These are phyloP conservation scores for Wiebesia pumilae DNA, from an alignment of 1,140 invertebrate genomes.

Conservation along the genomic window DNA sequence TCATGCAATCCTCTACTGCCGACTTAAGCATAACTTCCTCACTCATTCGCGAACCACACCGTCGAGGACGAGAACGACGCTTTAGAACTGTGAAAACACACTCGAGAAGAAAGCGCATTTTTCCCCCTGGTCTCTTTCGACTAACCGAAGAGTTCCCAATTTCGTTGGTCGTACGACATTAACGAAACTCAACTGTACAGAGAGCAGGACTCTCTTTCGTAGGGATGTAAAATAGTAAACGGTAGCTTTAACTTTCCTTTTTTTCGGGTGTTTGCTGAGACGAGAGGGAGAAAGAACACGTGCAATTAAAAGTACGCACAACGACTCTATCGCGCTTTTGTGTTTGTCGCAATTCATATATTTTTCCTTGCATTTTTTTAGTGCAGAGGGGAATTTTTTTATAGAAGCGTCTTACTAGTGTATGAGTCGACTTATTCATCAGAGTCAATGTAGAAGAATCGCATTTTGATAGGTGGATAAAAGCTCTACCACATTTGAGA, in stretches of 20 bases:
- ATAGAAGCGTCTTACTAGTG: constrained; percentile 31
- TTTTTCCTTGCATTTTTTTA: neutral
- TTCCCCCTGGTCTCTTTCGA: constrained; percentile 9
- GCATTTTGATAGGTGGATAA: constrained; percentile 40
- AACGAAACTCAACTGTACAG: constrained; percentile 33
- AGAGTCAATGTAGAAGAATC: constrained; percentile 10
- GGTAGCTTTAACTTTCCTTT: neutral
- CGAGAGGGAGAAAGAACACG: neutral
- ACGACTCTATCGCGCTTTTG: neutral
- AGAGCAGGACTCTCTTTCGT: neutral
- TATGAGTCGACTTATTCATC: constrained; percentile 11
- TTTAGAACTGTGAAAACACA: constrained; percentile 44
- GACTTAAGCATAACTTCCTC: neutral
- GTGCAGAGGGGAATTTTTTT: neutral
- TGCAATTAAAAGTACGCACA: neutral
- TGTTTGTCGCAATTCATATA: constrained; percentile 20
- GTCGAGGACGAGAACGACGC: constrained; percentile 28
- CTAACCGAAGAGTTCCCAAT: constrained; percentile 37
- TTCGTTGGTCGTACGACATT: constrained; percentile 27
- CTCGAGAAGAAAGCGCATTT: neutral
- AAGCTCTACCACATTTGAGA: neutral
- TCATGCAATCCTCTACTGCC: neutral
- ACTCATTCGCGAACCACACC: neutral
- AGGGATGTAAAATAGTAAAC: neutral
- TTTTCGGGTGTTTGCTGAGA: constrained; percentile 23